Percentiles rank a stretch among this genome's conserved stretches.
Evolutionary conservation across 1,140 invertebrate species (phyloP).

Genomic region (Planococcus citri): DNA sequence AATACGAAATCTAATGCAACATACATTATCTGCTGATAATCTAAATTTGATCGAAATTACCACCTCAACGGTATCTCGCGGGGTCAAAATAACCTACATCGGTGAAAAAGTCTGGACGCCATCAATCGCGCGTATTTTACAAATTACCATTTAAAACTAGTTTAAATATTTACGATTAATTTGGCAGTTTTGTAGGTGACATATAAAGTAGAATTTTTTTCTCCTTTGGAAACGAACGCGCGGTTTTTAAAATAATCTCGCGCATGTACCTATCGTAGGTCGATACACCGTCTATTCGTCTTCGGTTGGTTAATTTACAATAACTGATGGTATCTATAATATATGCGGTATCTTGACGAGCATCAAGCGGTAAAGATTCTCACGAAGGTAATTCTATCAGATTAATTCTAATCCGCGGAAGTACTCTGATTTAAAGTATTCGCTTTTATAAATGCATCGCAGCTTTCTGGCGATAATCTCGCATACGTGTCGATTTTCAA

Average conservation of each 20-base stretch:
- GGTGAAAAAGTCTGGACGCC: neutral
- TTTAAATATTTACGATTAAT: constrained; percentile 1
- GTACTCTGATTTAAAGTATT: too few relatives aligned
- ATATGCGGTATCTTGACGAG: too few relatives aligned
- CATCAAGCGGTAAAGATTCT: too few relatives aligned
- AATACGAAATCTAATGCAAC: neutral
- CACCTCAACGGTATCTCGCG: neutral
- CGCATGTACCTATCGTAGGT: neutral
- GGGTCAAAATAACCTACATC: neutral
- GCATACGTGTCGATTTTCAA: neutral
- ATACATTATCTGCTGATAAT: neutral
- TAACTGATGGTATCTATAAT: neutral
- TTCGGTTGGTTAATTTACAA: neutral
- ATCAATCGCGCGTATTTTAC: neutral
- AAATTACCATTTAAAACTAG: neutral
- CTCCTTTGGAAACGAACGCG: neutral
- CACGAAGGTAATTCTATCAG: too few relatives aligned
- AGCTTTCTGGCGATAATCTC: neutral
- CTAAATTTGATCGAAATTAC: neutral
- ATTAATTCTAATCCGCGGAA: too few relatives aligned
- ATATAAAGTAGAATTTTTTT: neutral
- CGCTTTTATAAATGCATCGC: too few relatives aligned
- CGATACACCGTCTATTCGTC: neutral
- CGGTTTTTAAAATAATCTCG: too few relatives aligned
- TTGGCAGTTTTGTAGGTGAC: constrained; percentile 1